These are phyloP conservation scores for Diploscapter pachys DNA, from an alignment of 1,140 invertebrate genomes.

Conservation along the genomic window DNA sequence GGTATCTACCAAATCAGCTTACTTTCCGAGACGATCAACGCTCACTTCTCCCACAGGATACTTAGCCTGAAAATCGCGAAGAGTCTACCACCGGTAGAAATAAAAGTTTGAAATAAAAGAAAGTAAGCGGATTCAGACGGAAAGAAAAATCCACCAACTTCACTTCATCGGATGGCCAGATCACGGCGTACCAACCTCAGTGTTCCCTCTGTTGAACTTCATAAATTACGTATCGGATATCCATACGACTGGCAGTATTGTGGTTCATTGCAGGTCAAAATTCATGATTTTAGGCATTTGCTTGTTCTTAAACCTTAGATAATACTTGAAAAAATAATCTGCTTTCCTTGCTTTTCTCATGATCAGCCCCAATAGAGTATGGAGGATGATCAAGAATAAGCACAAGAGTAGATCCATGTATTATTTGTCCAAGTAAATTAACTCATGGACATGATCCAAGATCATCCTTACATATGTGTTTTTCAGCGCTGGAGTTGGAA, in stretches of 20 bases:
- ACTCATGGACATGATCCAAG: too few species aligned
- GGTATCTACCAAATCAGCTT: slow-evolving; percentile 46
- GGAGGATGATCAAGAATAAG: too few species aligned
- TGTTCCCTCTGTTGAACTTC: slow-evolving; percentile 83
- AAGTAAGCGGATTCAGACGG: slow-evolving; percentile 56
- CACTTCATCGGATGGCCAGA: slow-evolving; percentile 98
- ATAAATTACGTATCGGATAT: slow-evolving; percentile 89
- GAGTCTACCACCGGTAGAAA: slow-evolving; percentile 26
- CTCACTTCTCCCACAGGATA: slow-evolving; percentile 52
- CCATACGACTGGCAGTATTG: slow-evolving; percentile 81
- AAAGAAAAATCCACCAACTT: slow-evolving; percentile 84
- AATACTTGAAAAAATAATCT: too few species aligned
- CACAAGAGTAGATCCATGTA: too few species aligned
- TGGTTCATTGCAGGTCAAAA: slow-evolving; percentile 88
- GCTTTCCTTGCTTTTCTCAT: too few species aligned
- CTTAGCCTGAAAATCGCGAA: slow-evolving; percentile 44
- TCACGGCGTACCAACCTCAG: slow-evolving; percentile 77
- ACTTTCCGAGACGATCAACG: slow-evolving; percentile 42
- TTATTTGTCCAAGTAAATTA: too few species aligned
- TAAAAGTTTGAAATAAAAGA: neutral
- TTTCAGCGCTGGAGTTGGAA: slow-evolving; percentile 87
- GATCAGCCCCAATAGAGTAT: too few species aligned
- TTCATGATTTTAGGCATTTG: neutral
- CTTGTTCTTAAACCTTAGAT: too few species aligned
- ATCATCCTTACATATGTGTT: neutral